A percentile compares a stretch with the other conserved stretches of the same genome.
Conservation (phyloP, 1,140 invertebrate species). For the Popillia japonica region DNA sequence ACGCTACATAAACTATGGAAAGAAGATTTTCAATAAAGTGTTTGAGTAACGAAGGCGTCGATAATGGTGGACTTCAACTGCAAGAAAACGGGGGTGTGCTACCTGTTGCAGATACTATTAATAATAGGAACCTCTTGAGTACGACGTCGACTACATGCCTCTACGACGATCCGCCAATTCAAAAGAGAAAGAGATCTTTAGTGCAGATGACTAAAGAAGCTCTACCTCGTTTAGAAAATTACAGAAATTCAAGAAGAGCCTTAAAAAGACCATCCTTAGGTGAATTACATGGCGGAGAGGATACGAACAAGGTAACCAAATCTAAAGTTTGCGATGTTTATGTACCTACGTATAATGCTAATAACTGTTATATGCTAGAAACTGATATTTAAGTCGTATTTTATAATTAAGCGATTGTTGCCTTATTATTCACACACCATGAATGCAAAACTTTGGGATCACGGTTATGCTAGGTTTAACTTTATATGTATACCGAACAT, state of each 20-base stretch:
- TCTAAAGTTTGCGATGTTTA: not conserved
- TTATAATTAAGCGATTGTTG: no score
- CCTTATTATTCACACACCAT: no score
- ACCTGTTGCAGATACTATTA: conserved; percentile 40
- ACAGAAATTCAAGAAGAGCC: conserved; percentile 80
- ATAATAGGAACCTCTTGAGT: conserved; percentile 39
- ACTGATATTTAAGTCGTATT: no score
- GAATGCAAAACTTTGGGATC: no score
- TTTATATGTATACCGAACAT: no score
- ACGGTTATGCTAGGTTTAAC: no score
- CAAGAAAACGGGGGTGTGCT: conserved; percentile 49
- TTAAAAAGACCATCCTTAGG: conserved; percentile 77
- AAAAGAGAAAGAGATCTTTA: conserved; percentile 62
- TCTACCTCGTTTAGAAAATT: conserved; percentile 87
- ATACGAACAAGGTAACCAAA: conserved; percentile 41
- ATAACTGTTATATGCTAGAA: no score
- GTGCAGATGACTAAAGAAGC: conserved; percentile 76
- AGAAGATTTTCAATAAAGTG: conserved; percentile 2
- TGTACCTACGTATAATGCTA: no score
- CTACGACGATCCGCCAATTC: conserved; percentile 34
- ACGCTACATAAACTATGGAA: not conserved
- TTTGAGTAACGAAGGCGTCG: conserved; percentile 42
- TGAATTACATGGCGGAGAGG: conserved; percentile 70
- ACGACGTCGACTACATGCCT: conserved; percentile 46
- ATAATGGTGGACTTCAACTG: conserved; percentile 52